phyloP scores from a whole-genome alignment of 2,888 invertebrate genomes.

The Cordilura impudica region DNA sequence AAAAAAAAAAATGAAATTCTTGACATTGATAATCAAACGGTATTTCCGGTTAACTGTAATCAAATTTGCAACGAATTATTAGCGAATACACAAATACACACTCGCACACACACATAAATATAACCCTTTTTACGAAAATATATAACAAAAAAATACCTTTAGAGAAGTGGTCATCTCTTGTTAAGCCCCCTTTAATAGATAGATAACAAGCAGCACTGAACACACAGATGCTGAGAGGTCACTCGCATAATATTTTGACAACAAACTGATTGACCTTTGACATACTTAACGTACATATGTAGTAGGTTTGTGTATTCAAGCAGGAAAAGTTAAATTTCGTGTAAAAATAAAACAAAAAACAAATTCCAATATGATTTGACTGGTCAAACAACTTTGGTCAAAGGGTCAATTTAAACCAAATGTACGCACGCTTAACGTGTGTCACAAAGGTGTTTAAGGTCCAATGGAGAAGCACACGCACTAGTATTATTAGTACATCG shows the following conservation, averaged over 20 bases:
- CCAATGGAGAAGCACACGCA: not conserved
- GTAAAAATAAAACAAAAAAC: conserved; percentile 13
- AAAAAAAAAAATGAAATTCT: conserved; percentile 20
- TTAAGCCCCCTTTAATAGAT: conserved; percentile 5
- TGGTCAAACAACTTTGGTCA: conserved; percentile 54
- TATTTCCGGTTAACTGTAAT: conserved; percentile 13
- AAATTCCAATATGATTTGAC: conserved; percentile 39
- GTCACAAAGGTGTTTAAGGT: conserved; percentile 13
- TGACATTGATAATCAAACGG: conserved; percentile 30
- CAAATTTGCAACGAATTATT: conserved; percentile 7
- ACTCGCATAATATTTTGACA: conserved; percentile 49
- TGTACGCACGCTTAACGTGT: conserved; percentile 32
- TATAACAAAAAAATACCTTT: conserved; percentile 13
- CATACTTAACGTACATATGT: conserved; percentile 29
- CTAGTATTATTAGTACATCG: not conserved
- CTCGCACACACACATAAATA: not conserved
- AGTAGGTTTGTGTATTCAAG: conserved; percentile 1
- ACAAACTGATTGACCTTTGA: conserved; percentile 52
- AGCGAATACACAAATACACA: not conserved
- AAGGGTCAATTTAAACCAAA: conserved; percentile 32
- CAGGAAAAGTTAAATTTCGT: conserved; percentile 23
- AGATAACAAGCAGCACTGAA: not conserved
- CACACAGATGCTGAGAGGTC: conserved; percentile 34
- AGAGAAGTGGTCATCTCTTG: not conserved
- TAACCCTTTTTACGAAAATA: conserved; percentile 38